Evolutionary conservation across 2,113 vertebrate genomes (phyloP).

Genomic region (Sardina pilchardus): DNA sequence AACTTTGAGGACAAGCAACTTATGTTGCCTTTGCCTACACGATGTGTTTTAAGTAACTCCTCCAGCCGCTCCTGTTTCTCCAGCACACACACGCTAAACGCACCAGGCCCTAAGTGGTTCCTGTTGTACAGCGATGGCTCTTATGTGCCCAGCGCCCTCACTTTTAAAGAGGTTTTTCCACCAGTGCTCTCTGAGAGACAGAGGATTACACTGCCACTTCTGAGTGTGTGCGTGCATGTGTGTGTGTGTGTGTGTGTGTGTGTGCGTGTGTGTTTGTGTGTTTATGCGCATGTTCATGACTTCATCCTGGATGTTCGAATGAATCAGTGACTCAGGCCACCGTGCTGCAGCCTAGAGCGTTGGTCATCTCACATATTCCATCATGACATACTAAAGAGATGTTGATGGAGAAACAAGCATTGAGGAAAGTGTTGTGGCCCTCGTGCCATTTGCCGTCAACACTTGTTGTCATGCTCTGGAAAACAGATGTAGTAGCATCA

Average conservation of each 20-base stretch:
- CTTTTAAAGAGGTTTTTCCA: background rate
- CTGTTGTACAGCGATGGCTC: background rate
- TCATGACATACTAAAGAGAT: constrained; percentile 6
- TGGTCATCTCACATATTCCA: constrained; percentile 9
- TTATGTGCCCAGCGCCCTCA: background rate
- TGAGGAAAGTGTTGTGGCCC: background rate
- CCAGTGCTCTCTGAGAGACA: background rate
- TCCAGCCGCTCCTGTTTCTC: background rate
- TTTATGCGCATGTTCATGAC: background rate
- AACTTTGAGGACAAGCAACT: background rate
- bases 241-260: background rate
- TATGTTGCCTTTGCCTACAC: background rate
- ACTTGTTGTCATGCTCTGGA: constrained; percentile 13
- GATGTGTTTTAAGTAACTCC: background rate
- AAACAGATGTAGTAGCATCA: constrained; percentile 15
- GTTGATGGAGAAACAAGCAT: background rate
- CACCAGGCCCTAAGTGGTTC: background rate
- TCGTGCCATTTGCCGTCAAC: background rate
- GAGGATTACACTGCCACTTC: background rate
- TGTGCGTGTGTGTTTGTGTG: background rate
- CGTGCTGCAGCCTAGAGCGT: background rate
- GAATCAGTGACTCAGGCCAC: background rate
- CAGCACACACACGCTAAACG: background rate
- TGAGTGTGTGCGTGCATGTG: background rate
- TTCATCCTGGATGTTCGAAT: background rate